Evolutionary conservation across 1,140 invertebrate species (phyloP).

Genomic region (Mylabris phalerata): DNA sequence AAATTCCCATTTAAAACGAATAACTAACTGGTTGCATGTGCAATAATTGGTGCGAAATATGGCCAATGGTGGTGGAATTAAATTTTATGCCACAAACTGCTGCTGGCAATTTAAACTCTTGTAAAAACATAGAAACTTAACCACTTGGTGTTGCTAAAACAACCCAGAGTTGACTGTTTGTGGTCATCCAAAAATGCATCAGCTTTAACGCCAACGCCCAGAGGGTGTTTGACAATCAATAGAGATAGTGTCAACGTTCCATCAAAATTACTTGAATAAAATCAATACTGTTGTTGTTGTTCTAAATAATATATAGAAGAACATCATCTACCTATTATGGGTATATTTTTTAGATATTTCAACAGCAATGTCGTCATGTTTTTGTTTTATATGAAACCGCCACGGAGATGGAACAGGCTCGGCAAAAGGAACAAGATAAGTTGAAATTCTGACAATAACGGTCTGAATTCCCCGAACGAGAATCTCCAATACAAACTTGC

Average conservation of each 20-base stretch:
- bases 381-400: neutral
- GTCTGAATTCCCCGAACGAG: constrained; percentile 39
- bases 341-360: constrained; percentile 18
- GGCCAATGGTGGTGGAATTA: constrained; percentile 23
- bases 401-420: constrained; percentile 2
- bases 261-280: neutral
- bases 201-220: neutral
- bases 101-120: constrained; percentile 29
- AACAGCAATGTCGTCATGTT: neutral
- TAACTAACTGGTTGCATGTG: constrained; percentile 17
- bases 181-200: constrained; percentile 28
- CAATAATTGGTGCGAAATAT: constrained; percentile 25
- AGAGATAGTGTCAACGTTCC: neutral
- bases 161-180: constrained; percentile 22
- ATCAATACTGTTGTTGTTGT: neutral
- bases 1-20: constrained; percentile 15
- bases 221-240: neutral
- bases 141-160: constrained; percentile 22
- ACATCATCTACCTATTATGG: neutral
- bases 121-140: constrained; percentile 29
- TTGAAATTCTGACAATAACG: constrained; percentile 39
- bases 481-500: constrained; percentile 37
- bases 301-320: neutral
- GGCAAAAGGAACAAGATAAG: constrained; percentile 29
- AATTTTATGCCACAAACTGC: constrained; percentile 30